A percentile compares a stretch with the other conserved stretches of the same genome.
These are phyloP conservation scores for Panurus biarmicus DNA, from an alignment of 2,113 vertebrate species.

Conservation along the genomic window DNA sequence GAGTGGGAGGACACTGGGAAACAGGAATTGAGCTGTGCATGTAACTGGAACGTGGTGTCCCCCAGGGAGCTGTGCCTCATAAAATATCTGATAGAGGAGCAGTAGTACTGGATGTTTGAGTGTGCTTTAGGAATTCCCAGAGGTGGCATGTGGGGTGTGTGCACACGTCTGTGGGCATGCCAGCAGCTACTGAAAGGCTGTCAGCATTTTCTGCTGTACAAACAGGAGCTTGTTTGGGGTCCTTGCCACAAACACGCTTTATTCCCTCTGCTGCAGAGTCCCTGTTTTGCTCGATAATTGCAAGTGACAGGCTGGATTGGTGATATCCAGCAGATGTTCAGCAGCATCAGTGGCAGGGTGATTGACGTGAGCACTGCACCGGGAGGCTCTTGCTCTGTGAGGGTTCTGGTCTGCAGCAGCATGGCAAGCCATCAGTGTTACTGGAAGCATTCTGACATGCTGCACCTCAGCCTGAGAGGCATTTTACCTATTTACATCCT, in stretches of 20 bases:
- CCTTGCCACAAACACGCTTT: not conserved
- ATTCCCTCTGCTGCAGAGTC: not conserved
- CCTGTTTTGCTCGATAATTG: not conserved
- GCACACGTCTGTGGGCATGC: not conserved
- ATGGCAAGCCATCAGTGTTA: not conserved
- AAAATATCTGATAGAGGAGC: not conserved
- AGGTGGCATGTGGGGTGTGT: not conserved
- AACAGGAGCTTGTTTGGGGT: not conserved
- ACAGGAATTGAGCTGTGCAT: rapidly evolving
- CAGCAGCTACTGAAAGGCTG: not conserved
- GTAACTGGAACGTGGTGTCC: rapidly evolving
- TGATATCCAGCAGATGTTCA: not conserved
- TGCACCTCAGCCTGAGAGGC: not conserved
- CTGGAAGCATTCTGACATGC: not conserved
- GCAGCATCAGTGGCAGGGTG: not conserved
- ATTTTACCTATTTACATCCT: not conserved
- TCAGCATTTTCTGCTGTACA: not conserved
- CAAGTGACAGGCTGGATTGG: not conserved
- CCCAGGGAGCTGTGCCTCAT: not conserved
- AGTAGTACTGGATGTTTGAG: not conserved
- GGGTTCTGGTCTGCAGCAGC: not conserved
- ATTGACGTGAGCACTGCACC: not conserved
- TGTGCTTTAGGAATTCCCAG: not conserved
- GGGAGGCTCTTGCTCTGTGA: not conserved
- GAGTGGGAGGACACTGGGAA: not conserved